phyloP scores from a whole-genome alignment of 2,113 vertebrate genomes.

The Myiozetetes cayanensis region DNA sequence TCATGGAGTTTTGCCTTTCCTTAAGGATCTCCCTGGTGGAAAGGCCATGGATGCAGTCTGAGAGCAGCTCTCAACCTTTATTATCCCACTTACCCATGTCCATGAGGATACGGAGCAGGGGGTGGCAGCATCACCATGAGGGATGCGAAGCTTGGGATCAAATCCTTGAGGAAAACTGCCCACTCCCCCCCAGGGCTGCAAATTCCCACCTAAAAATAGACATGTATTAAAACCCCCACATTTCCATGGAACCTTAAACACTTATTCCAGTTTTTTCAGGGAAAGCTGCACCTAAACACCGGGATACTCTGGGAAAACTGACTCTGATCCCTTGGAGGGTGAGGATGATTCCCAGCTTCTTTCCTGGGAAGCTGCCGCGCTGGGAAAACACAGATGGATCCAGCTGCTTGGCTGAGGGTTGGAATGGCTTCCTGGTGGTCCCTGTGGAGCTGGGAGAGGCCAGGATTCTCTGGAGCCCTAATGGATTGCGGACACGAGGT shows the following conservation, averaged over 20 bases:
- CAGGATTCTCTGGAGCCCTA: fast-evolving
- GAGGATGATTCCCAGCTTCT: not conserved
- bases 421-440: not conserved
- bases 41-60: not conserved
- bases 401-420: not conserved
- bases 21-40: not conserved
- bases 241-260: not conserved
- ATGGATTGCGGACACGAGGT: not conserved
- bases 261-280: not conserved
- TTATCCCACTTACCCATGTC: not conserved
- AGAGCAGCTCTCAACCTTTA: not conserved
- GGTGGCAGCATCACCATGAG: not conserved
- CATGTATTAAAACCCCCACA: fast-evolving
- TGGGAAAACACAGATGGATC: not conserved
- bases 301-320: not conserved
- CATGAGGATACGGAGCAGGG: not conserved
- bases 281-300: not conserved
- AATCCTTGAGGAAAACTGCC: not conserved
- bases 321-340: not conserved
- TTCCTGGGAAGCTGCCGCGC: not conserved
- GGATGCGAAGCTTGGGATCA: not conserved
- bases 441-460: not conserved
- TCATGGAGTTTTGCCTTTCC: not conserved
- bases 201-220: not conserved
- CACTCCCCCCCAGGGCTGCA: not conserved